A percentile compares a stretch with the other conserved stretches of the same genome.
phyloP scores from a whole-genome alignment of 1,140 invertebrate species.

The Atta colombica region DNA sequence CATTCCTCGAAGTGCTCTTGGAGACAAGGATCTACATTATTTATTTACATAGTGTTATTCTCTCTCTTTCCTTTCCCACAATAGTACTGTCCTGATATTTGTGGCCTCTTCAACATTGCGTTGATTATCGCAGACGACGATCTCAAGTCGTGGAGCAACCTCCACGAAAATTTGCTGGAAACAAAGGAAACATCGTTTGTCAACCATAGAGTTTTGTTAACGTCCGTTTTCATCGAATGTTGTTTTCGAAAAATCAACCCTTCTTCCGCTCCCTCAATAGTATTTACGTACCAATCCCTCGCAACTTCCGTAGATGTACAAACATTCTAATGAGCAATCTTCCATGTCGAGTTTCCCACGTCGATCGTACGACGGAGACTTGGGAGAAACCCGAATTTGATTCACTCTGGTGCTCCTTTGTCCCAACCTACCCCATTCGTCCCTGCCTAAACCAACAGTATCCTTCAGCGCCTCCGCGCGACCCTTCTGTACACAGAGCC shows the following conservation, averaged over 20 bases:
- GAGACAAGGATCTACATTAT: conserved; percentile 33
- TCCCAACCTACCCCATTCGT: conserved; percentile 65
- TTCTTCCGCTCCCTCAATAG: conserved; percentile 16
- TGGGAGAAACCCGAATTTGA: conserved; percentile 68
- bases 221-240: neutral
- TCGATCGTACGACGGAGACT: conserved; percentile 20
- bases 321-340: conserved; percentile 70
- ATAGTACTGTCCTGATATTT: conserved; percentile 13
- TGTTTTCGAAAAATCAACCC: conserved; percentile 61
- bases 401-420: conserved; percentile 67
- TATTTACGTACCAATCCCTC: conserved; percentile 58
- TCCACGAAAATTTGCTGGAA: neutral
- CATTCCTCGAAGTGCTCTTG: neutral
- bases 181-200: neutral
- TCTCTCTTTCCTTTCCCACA: neutral
- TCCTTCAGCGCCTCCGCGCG: conserved; percentile 32
- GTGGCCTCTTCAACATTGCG: neutral
- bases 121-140: conserved; percentile 37
- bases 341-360: conserved; percentile 39
- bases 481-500: conserved; percentile 46
- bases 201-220: conserved; percentile 42
- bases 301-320: conserved; percentile 43
- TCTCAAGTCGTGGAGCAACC: neutral
- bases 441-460: conserved; percentile 73
- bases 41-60: conserved; percentile 1